These are phyloP conservation scores for Macrobrachium nipponense DNA, from an alignment of 1,140 invertebrate species.

Conservation along the genomic window DNA sequence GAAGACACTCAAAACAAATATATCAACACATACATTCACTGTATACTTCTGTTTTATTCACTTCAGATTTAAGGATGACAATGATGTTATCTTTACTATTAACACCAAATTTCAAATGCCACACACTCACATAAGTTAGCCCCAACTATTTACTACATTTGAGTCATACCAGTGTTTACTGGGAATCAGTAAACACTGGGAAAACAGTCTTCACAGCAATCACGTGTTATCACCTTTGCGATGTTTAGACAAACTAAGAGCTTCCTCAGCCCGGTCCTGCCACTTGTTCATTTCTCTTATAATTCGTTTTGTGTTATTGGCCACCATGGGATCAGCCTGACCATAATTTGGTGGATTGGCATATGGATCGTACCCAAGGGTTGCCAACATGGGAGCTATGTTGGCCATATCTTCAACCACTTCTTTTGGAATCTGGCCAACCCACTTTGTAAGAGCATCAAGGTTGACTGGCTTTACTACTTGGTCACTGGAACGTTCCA, in stretches of 20 bases:
- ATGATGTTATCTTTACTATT: no score
- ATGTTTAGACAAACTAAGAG: constrained; percentile 58
- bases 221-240: constrained; percentile 49
- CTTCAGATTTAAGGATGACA: no score
- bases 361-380: constrained; percentile 91
- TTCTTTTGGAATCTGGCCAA: constrained; percentile 90
- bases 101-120: no score
- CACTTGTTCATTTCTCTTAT: constrained; percentile 70
- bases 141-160: no score
- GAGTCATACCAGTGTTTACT: no score
- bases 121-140: no score
- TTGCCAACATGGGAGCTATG: constrained; percentile 91
- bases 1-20: no score
- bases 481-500: constrained; percentile 97
- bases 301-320: constrained; percentile 80
- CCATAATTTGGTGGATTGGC: constrained; percentile 95
- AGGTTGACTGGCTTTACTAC: constrained; percentile 98
- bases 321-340: constrained; percentile 84
- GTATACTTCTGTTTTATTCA: no score
- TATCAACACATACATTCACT: no score
- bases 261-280: constrained; percentile 67
- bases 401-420: constrained; percentile 90
- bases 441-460: constrained; percentile 97
- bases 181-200: neutral
- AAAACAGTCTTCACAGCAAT: neutral